phyloP scores from a whole-genome alignment of 1,140 invertebrate genomes.

The Anoplophora glabripennis region DNA sequence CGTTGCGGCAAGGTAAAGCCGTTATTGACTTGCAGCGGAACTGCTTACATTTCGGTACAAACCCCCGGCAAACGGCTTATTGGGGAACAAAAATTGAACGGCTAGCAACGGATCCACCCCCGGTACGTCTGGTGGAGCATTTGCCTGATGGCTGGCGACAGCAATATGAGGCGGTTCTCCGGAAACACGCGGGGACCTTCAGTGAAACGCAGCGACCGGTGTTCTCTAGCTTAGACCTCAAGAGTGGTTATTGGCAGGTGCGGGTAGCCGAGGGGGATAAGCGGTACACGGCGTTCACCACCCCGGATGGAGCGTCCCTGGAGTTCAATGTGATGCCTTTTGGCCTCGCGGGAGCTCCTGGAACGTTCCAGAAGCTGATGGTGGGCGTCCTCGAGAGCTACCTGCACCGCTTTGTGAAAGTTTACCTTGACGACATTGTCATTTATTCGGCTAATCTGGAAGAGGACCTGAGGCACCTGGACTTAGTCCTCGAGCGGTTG shows the following conservation, averaged over 20 bases:
- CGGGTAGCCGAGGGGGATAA: conserved; percentile 11
- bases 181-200: too few species aligned
- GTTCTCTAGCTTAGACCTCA: conserved; percentile 31
- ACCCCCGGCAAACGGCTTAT: too few species aligned
- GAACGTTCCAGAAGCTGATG: conserved; percentile 29
- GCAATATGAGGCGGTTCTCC: too few species aligned
- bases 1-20: too few species aligned
- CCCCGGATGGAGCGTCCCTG: conserved; percentile 20
- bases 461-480: background rate
- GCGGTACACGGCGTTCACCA: conserved; percentile 36
- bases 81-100: too few species aligned
- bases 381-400: conserved; percentile 16
- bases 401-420: conserved; percentile 14
- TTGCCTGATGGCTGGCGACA: too few species aligned
- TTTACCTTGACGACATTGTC: conserved; percentile 22
- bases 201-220: too few species aligned
- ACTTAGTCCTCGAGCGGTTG: conserved; percentile 8
- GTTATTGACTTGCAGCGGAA: too few species aligned
- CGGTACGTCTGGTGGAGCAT: too few species aligned
- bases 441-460: background rate
- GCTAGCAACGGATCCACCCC: too few species aligned
- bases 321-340: conserved; percentile 36
- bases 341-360: conserved; percentile 27
- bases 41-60: too few species aligned
- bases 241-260: conserved; percentile 37